Base-by-base conservation (phyloP, 2,888 invertebrate species). In the Epinotia brunnichana region DNA sequence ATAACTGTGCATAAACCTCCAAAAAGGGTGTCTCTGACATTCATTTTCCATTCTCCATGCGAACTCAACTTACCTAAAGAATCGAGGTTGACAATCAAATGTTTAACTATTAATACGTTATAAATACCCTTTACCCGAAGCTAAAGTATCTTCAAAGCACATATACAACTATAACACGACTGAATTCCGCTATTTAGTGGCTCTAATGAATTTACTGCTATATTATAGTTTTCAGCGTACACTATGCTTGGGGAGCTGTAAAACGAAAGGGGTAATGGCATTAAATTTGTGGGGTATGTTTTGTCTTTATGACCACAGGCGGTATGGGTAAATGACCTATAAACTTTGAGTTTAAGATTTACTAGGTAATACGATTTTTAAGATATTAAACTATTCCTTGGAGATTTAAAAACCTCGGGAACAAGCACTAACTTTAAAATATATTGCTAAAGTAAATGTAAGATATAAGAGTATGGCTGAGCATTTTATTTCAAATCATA, bases 171-270 rank as follows among this genome's bases (percentile, higher is more conserved):
- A n/a, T n/a, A n/a, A n/a, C n/a, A n/a, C n/a, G n/a, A n/a, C n/a
- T n/a, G n/a, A n/a, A n/a, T n/a, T n/a, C n/a, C n/a, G n/a, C n/a
- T n/a, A n/a, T n/a, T n/a, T n/a, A n/a, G n/a, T n/a, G n/a, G n/a
- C n/a, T n/a, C n/a, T n/a, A n/a, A n/a, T n/a, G n/a, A n/a, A n/a
- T 69, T 69, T 69, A 60, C 61, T 69, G 68, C 51, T 59, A 59
- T 68, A 48, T 51, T 60, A 59, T 51, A 59, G 68, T n/a, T 54
- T 13, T n/a, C 15, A 21, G n/a, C 48, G 68, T 51, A 51, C 57
- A 15, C 7, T 29, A 17, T 59, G 21, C 68, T 60, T 39, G 60
- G 66, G 68, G 51, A 51, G 39, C 60, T 17, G 59, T 68, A 68
- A 60, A 68, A 48, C 5, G 9, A 17, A 48, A 35, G 29, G 57